Evolutionary conservation across 1,140 invertebrate genomes (phyloP).

Genomic region (Drosophila ogumai): DNA sequence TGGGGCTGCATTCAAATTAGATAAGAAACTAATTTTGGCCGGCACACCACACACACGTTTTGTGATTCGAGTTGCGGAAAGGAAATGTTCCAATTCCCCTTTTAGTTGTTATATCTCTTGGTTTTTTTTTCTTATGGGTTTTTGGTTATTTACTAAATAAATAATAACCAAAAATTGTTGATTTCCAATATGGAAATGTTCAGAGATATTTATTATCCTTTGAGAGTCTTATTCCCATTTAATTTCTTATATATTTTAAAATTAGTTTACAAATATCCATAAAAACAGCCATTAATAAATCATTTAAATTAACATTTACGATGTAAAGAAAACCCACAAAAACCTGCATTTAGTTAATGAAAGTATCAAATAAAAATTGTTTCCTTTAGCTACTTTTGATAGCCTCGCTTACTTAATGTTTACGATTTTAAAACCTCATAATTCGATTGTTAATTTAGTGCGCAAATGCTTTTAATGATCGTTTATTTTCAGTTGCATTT

Average conservation of each 20-base stretch:
- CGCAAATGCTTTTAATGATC: slow-evolving; percentile 22
- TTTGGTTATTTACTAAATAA: background rate
- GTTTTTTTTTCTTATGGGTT: no score
- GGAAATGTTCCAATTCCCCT: background rate
- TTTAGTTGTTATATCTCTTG: background rate
- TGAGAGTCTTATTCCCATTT: background rate
- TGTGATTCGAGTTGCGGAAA: background rate
- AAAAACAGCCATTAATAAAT: background rate
- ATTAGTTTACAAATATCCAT: background rate
- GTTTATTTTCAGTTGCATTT: slow-evolving; percentile 2
- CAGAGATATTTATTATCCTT: background rate
- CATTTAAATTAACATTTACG: background rate
- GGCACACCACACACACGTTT: background rate
- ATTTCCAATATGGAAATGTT: background rate
- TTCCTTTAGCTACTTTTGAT: background rate
- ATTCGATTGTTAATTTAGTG: slow-evolving; percentile 14
- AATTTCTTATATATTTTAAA: background rate
- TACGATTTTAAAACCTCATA: background rate
- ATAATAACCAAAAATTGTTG: background rate
- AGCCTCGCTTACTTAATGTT: background rate
- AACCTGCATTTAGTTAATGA: background rate
- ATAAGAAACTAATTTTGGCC: slow-evolving; percentile 22
- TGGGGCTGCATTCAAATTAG: slow-evolving; percentile 27
- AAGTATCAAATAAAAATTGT: background rate
- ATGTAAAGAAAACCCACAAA: background rate